Base-by-base conservation (phyloP, 2,113 vertebrate genomes). In the Cercocebus atys region DNA sequence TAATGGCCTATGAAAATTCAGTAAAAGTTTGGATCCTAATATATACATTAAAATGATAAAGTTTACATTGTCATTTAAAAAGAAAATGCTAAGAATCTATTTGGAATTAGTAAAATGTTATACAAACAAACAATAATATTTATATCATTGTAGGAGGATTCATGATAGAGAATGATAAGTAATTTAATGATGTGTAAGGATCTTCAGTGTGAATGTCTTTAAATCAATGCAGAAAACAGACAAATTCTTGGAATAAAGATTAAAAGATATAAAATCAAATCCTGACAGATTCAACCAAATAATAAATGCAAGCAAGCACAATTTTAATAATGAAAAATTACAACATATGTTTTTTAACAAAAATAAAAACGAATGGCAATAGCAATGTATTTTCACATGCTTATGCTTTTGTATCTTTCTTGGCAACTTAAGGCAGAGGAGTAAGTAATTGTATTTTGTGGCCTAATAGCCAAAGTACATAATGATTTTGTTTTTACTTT, bases 241-340 rank as follows among this genome's bases (percentile, higher is more conserved):
- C 40, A 85, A 75, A 72, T 57, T 3, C 22, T 89, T 92, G 3
- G 0, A 43, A 59, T 93, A 18, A 61, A 83, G 6, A 55, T 70
- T 64, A 70, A 88, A 87, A 38, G 3, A 64, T 43, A 78, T 43
- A 88, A 78, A 82, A 66, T 55, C 38, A 95, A 95, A 75, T 12
- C 0, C 55, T 68, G 40, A 89, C 35, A 78, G 11, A 83, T 38
- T 87, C 45, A 91, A 80, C 76, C 57, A 93, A 88, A 73, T 85
- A 92, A 78, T 81, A 83, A 72, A 38, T 70, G n/a, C 70, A n/a
- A 94, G 30, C 5, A 80, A 81, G 32, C 8, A 90, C 1, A 93
- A n/a, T 12, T 70, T 93, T 30, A 73, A 75, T 84, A 55, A 70
- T 96, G 30, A 93, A 96, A 93, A 88, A 64, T 40, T 89, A 72